Evolutionary conservation across 1,140 invertebrate genomes (phyloP), one percentile per base, ranked within the genome.

Genomic region (Bombus pyrosoma): DNA sequence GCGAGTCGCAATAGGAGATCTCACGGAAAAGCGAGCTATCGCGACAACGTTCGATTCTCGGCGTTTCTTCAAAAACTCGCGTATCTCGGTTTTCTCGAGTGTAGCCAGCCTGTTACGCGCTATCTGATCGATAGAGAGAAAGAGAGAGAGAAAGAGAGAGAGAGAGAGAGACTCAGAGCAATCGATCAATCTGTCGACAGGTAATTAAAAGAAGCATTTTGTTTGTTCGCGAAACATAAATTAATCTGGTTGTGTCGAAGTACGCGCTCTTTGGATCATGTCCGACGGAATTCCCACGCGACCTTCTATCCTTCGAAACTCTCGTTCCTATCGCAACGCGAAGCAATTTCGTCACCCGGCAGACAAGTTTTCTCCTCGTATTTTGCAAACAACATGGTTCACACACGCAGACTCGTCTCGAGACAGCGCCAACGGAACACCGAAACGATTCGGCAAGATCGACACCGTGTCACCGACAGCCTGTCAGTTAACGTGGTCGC

Each of bases 171-270:
- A 72, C 43, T 53, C 22, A 28, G 83, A 37, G 78, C 82, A 80
- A 91, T 91, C 90, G 78, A 90, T 91, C 90, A 90, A 87, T 88
- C 90, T 90, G 89, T 91, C 90, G 90, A 74, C 89, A 57, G 73
- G 76, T 87, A 90, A 90, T 91, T 91, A 89, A 90, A 87, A 87
- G 69, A 78, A 78, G 79, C 79, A 90, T 64, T 79, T 90, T 89
- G 90, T 90, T 90, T 87, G 81, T 90, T 90, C 72, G 79, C 34
- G 76, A 87, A 88, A 90, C 74, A 72, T 84, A 73, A 85, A 89
- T 91, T 87, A 85, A 91, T 87, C 85, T 32, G 74, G 47, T 53
- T 53, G 47, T 53, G 18, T 22, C 47, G 5, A 32, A 81, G 66
- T 83, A 72, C 71, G 73, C 64, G 83, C 69, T 76, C 78, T 80